phyloP scores from a whole-genome alignment of 2,888 invertebrate species.

The Leptura quadrifasciata region DNA sequence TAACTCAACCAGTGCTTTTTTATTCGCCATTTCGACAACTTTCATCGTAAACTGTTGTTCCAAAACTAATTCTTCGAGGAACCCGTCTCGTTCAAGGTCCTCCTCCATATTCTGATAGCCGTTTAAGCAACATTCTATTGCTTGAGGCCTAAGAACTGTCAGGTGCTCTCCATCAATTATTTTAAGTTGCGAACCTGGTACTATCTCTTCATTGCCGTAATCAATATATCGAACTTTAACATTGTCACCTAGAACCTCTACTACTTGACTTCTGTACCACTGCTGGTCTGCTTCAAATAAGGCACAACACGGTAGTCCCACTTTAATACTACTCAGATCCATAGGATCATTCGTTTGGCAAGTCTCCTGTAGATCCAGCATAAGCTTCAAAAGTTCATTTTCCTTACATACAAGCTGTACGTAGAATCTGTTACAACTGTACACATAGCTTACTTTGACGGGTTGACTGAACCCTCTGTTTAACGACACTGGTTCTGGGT shows the following conservation, averaged over 20 bases:
- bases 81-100: constrained; percentile 77
- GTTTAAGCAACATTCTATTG: constrained; percentile 85
- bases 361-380: constrained; percentile 80
- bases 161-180: constrained; percentile 81
- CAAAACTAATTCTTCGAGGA: constrained; percentile 82
- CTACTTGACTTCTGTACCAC: constrained; percentile 93
- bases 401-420: constrained; percentile 81
- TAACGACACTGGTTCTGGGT: constrained; percentile 67
- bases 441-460: constrained; percentile 80
- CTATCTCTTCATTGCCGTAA: constrained; percentile 94
- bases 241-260: constrained; percentile 70
- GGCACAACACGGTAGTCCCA: constrained; percentile 85
- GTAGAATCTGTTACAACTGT: constrained; percentile 83
- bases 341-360: constrained; percentile 72
- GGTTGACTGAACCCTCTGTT: constrained; percentile 72
- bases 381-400: constrained; percentile 79
- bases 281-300: constrained; percentile 86
- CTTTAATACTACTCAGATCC: constrained; percentile 70
- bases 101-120: constrained; percentile 77
- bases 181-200: constrained; percentile 78
- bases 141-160: constrained; percentile 81
- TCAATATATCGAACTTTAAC: constrained; percentile 90
- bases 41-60: constrained; percentile 79
- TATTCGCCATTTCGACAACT: constrained; percentile 76
- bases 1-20: constrained; percentile 79